These are phyloP conservation scores for Platynereis dumerilii DNA, from an alignment of 2,888 invertebrate genomes.

Conservation along the genomic window DNA sequence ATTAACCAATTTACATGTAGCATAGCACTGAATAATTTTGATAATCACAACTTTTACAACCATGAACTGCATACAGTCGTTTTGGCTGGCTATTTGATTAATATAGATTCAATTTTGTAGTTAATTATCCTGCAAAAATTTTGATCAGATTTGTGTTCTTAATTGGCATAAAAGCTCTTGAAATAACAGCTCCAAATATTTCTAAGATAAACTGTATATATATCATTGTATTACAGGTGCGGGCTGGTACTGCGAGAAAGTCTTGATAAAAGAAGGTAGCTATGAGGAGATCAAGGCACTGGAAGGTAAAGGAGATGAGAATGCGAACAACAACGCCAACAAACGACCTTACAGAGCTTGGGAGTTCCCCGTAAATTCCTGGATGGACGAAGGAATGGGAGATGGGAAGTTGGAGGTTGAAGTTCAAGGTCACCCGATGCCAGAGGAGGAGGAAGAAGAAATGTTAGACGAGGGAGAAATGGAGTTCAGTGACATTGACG, in stretches of 20 bases:
- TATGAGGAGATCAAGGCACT: conserved; percentile 1
- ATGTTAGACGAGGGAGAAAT: not conserved
- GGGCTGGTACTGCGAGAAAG: conserved; percentile 49
- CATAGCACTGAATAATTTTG: no score
- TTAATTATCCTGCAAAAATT: no score
- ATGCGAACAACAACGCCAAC: not conserved
- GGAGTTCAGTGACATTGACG: not conserved
- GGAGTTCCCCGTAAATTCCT: conserved; percentile 48
- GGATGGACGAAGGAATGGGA: conserved; percentile 51
- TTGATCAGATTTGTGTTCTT: no score
- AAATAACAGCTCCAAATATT: no score
- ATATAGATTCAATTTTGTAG: no score
- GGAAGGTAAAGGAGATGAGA: no score
- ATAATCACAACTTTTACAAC: no score
- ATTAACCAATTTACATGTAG: no score
- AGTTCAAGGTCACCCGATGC: not conserved
- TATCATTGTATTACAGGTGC: conserved; percentile 45
- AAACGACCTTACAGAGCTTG: conserved; percentile 25
- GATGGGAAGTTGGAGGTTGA: conserved; percentile 47
- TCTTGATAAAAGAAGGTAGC: conserved; percentile 43
- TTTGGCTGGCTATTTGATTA: no score
- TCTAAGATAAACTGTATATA: no score
- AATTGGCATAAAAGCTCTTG: no score
- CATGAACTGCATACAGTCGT: no score
- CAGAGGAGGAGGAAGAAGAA: conserved; percentile 8